Percentiles rank a stretch among this genome's conserved stretches.
Evolutionary conservation across 2,113 vertebrate species (phyloP).

Genomic region (Triplophysa tibetana): DNA sequence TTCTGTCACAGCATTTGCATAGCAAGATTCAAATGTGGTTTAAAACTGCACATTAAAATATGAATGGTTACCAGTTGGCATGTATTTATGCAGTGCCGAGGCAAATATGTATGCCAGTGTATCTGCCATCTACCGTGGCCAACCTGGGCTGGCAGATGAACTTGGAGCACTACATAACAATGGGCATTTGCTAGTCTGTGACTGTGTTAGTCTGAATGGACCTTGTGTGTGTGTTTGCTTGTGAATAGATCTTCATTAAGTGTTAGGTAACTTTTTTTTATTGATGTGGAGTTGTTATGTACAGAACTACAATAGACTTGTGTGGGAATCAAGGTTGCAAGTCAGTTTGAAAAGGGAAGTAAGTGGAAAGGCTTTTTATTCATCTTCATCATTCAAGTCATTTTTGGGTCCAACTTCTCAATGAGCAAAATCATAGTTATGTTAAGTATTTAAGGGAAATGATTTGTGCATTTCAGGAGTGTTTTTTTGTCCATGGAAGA

Average conservation of each 20-base stretch:
- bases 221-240: conserved; percentile 19
- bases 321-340: conserved; percentile 12
- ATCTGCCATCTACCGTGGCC: conserved; percentile 23
- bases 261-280: conserved; percentile 7
- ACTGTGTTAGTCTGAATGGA: conserved; percentile 8
- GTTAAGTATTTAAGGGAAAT: not conserved
- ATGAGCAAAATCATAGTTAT: not conserved
- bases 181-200: conserved; percentile 1
- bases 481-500: too few relatives aligned
- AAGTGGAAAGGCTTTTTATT: not conserved
- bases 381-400: not conserved
- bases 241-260: conserved; percentile 42
- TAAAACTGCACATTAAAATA: conserved; percentile 16
- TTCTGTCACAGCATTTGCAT: not conserved
- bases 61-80: conserved; percentile 22
- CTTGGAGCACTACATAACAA: conserved; percentile 32
- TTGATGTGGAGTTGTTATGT: not conserved
- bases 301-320: not conserved
- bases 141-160: conserved; percentile 39
- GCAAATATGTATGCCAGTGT: conserved; percentile 6
- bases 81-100: not conserved
- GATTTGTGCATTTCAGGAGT: too few relatives aligned
- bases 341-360: not conserved
- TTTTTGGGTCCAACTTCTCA: not conserved
- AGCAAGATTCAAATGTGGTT: not conserved